These are phyloP conservation scores for Drosophila persimilis DNA, from an alignment of 1,140 invertebrate species.

Conservation along the genomic window DNA sequence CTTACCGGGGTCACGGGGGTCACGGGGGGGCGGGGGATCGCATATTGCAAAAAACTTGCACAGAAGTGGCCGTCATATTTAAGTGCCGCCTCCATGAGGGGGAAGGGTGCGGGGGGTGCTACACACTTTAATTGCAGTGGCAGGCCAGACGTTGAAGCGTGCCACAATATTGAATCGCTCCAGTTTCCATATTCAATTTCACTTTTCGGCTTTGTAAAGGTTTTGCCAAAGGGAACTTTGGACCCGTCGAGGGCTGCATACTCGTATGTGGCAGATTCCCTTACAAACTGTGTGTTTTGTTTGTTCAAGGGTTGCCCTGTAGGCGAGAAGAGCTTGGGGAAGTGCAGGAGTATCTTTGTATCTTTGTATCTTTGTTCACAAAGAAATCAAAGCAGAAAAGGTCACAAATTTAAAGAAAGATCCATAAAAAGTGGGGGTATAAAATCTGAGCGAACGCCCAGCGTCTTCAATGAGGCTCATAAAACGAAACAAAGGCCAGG, in stretches of 20 bases:
- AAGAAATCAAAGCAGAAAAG: constrained; percentile 11
- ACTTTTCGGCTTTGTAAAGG: background rate
- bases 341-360: background rate
- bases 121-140: constrained; percentile 9
- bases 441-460: constrained; percentile 41
- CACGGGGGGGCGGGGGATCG: background rate
- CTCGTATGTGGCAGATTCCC: no score
- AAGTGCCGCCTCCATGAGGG: background rate
- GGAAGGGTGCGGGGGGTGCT: no score
- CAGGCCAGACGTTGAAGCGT: background rate
- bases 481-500: constrained; percentile 36
- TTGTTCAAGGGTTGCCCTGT: no score
- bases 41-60: constrained; percentile 1
- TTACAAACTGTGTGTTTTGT: no score
- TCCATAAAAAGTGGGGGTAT: constrained; percentile 24
- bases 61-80: constrained; percentile 8
- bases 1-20: background rate
- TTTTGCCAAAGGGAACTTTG: background rate
- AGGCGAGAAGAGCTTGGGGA: no score
- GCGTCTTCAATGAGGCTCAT: constrained; percentile 55
- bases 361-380: no score
- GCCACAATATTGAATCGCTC: no score
- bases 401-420: constrained; percentile 12
- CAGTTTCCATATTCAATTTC: background rate
- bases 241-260: no score